Evolutionary conservation across 2,888 invertebrate species (phyloP), one percentile per base, ranked within the genome.

Genomic region (Sarcophaga carnaria): DNA sequence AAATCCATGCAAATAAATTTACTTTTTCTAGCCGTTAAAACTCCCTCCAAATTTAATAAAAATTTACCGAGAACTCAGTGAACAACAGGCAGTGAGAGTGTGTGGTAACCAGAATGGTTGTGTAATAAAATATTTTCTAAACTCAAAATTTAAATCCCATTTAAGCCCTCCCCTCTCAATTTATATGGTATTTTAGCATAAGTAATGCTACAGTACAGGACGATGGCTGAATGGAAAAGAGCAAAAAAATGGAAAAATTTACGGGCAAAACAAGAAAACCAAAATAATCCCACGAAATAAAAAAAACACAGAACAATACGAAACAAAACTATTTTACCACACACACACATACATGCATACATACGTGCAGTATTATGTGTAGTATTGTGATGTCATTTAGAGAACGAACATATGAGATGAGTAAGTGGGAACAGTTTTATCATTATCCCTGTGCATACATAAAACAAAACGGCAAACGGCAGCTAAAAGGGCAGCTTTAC

Each of bases 161-260:
- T 47, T 22, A 69, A 69, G 22, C 14, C 47, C 37, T 10, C 10
- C 37, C 37, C 2, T 22, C 69, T 14, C 47, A 47, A 69, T 69
- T 69, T 49, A 69, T 69, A 37, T 8, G 37, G 37, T 37, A 69
- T 69, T 49, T 69, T 22, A 69, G 69, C 69, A 69, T 69, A 69
- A 69, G 47, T 47, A 69, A n/a, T 45, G 10, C 66, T 64, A 25
- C 37, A 17, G 25, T 64, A 64, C 25, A 37, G 22, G 37, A 17
- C 8, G n/a, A n/a, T n/a, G n/a, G n/a, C n/a, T n/a, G n/a, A n/a
- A n/a, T n/a, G n/a, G n/a, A n/a, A n/a, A n/a, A n/a, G n/a, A n/a
- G n/a, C n/a, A n/a, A n/a, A n/a, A n/a, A n/a, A n/a, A n/a, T n/a
- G 8, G 20, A 63, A 63, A 63, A 45, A 45, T 20, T 59, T 59